Conservation (phyloP, 2,888 invertebrate genomes). For the Aromia moschata region DNA sequence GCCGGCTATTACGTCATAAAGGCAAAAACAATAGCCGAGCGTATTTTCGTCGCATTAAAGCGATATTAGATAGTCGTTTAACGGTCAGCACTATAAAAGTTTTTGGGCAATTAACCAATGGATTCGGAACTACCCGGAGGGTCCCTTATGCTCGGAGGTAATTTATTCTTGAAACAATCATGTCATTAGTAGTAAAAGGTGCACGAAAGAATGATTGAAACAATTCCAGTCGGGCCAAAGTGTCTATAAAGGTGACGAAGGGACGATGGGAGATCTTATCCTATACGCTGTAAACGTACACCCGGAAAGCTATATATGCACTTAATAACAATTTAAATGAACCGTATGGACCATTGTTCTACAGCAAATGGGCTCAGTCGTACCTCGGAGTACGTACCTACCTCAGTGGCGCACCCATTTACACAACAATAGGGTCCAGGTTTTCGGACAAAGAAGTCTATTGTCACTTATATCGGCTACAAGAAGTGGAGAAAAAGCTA, state of each 20-base stretch:
- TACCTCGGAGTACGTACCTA: conserved; percentile 23
- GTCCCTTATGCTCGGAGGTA: conserved; percentile 19
- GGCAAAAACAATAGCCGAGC: neutral
- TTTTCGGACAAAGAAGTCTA: too few species aligned
- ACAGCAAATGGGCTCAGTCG: conserved; percentile 43
- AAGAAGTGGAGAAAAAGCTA: too few species aligned
- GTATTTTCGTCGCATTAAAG: conserved; percentile 4
- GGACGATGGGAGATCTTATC: conserved; percentile 50
- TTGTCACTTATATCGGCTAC: too few species aligned
- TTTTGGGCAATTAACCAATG: conserved; percentile 39
- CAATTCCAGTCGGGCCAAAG: conserved; percentile 27
- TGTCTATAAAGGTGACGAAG: conserved; percentile 49
- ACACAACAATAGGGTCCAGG: too few species aligned
- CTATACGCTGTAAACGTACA: conserved; percentile 50
- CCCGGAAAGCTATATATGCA: conserved; percentile 52
- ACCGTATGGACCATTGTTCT: conserved; percentile 52
- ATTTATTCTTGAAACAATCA: conserved; percentile 31
- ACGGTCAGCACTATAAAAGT: conserved; percentile 34
- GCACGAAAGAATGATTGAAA: conserved; percentile 29
- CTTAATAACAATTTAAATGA: conserved; percentile 58
- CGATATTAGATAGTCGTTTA: conserved; percentile 26
- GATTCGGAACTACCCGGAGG: conserved; percentile 10
- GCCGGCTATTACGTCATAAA: neutral
- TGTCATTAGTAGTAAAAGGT: conserved; percentile 30
- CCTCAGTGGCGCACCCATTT: too few species aligned